phyloP scores from a whole-genome alignment of 2,888 invertebrate species.

The Caenorhabditis plicata region DNA sequence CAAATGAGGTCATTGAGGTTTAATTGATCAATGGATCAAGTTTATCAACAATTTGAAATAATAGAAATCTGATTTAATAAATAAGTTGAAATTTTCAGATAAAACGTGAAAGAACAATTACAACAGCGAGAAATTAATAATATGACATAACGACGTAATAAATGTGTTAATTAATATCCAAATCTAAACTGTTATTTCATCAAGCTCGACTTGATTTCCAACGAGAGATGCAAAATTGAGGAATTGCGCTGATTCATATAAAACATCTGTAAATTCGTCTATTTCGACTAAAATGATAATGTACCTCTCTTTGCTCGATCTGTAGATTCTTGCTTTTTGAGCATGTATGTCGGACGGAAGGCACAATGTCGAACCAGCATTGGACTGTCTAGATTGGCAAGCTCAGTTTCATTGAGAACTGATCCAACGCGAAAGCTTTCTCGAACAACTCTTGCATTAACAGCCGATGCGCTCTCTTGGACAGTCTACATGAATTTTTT shows the following conservation, averaged over 20 bases:
- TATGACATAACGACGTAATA: no score
- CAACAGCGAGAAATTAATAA: no score
- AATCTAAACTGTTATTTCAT: conserved; percentile 29
- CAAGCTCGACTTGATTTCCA: conserved; percentile 52
- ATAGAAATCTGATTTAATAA: no score
- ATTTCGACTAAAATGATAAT: no score
- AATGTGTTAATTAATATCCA: background rate
- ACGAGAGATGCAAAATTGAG: conserved; percentile 51
- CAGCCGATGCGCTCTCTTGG: conserved; percentile 66
- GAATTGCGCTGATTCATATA: conserved; percentile 41
- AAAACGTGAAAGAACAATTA: no score
- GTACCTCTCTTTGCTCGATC: conserved; percentile 22
- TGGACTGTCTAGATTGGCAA: conserved; percentile 37
- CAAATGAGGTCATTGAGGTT: no score
- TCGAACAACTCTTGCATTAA: conserved; percentile 51
- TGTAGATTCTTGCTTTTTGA: conserved; percentile 33
- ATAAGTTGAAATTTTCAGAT: no score
- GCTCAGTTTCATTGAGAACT: conserved; percentile 38
- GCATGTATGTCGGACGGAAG: conserved; percentile 47
- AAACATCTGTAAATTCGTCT: no score
- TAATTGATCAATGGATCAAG: no score
- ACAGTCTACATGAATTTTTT: conserved; percentile 13
- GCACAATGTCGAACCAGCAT: conserved; percentile 54
- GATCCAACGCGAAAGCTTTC: conserved; percentile 58
- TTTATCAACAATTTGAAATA: no score